Evolutionary conservation across 2,888 invertebrate genomes (phyloP).

Genomic region (Chloroclysta siterata): DNA sequence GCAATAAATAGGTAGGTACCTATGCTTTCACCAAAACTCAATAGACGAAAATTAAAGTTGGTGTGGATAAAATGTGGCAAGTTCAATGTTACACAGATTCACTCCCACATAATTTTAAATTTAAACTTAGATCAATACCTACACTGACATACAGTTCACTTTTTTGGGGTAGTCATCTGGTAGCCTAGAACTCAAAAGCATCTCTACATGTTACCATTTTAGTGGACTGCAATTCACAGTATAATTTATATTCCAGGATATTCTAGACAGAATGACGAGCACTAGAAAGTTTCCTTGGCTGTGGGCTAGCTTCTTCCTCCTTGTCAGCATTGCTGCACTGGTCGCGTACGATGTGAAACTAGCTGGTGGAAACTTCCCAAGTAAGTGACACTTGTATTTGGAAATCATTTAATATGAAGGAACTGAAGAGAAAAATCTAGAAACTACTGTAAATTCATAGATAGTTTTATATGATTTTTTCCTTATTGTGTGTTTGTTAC

Average conservation of each 20-base stretch:
- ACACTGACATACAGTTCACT: no score
- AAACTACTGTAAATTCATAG: no score
- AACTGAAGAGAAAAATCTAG: no score
- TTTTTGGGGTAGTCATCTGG: no score
- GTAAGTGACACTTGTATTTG: slow-evolving; percentile 70
- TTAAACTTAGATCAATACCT: no score
- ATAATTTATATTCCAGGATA: slow-evolving; percentile 61
- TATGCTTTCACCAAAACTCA: neutral
- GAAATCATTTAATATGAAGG: no score
- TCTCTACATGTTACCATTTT: neutral
- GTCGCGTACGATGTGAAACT: slow-evolving; percentile 87
- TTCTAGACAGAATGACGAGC: slow-evolving; percentile 83
- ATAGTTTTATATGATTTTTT: no score
- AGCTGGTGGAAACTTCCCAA: slow-evolving; percentile 88
- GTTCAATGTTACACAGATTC: neutral
- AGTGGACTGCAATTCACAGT: neutral
- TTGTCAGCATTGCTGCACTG: slow-evolving; percentile 85
- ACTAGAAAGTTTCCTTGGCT: slow-evolving; percentile 88
- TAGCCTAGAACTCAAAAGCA: no score
- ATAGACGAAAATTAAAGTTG: neutral
- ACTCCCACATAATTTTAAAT: no score
- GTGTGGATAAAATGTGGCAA: no score
- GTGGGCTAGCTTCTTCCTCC: slow-evolving; percentile 86
- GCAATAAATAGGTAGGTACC: no score
- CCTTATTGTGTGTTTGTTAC: no score